phyloP scores from a whole-genome alignment of 2,797 vertebrate genomes.

The Salmo trutta region DNA sequence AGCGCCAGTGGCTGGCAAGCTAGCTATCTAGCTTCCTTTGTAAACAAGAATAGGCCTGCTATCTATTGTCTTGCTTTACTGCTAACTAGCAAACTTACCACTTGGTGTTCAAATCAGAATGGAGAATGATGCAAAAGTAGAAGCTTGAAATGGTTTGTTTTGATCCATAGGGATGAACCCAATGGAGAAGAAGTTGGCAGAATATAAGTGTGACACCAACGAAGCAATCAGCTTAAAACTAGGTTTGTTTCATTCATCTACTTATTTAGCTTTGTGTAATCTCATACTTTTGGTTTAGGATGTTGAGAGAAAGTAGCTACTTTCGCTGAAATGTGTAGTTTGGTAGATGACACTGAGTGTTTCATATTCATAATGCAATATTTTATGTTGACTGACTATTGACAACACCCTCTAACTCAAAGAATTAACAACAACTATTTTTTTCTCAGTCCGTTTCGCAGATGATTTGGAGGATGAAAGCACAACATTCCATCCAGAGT shows the following conservation, averaged over 20 bases:
- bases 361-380: not conserved
- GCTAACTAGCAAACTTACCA: no score
- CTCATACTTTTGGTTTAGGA: not conserved
- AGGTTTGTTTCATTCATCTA: constrained; percentile 74
- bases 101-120: not conserved
- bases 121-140: not conserved
- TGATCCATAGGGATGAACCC: constrained; percentile 80
- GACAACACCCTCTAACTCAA: not conserved
- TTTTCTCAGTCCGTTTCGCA: constrained; percentile 84
- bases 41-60: no score
- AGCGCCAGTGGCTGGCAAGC: not conserved
- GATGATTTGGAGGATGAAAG: constrained; percentile 95
- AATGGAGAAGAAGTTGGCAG: constrained; percentile 96
- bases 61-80: no score
- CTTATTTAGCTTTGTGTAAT: not conserved
- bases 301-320: not conserved
- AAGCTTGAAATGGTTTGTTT: not conserved
- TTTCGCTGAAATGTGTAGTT: not conserved
- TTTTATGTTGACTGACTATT: not conserved
- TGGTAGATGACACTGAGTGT: not conserved
- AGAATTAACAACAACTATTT: not conserved
- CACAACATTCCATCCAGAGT: constrained; percentile 94
- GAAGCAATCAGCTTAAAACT: constrained; percentile 94
- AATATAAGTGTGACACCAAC: constrained; percentile 98
- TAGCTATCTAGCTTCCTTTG: constrained; percentile 3